Evolutionary conservation across 2,888 invertebrate species (phyloP), one percentile per base, ranked within the genome.

Genomic region (Aradus depressus): DNA sequence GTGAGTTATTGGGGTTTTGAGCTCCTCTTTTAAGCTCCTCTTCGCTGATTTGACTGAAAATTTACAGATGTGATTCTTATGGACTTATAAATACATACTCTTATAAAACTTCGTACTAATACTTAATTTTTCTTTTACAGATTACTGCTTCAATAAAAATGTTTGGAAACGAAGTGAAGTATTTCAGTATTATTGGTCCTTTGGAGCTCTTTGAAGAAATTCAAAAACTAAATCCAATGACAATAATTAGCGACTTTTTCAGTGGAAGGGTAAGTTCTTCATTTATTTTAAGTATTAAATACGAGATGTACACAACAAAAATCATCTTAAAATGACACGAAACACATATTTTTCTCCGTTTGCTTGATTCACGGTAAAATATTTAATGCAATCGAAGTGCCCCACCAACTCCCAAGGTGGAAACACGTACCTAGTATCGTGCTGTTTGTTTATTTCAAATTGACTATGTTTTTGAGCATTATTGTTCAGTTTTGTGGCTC

Each of bases 111-210:
- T 31, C 10, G 22, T 44, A 8, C 8, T 25, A 18, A 63, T 68
- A 45, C 67, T 66, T 50, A 65, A 64, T 42, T 64, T 63, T 35
- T 68, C 66, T 2, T 61, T 68, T 58, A 65, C 68, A 63, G 73
- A 67, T 72, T 52, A 72, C 78, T 26, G 64, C 83, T 43, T 82
- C 81, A 26, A 65, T 84, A 52, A 79, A 82, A 65, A 70, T 93
- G 44, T 92, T 95, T 64, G 96, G 95, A 2, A 93, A 92, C 64
- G 95, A 95, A 66, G 71, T 92, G 55, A 79, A 80, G 48, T 88
- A 82, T 64, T 75, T 75, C 63, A 79, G 78, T 37, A 75, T 82
- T 10, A 79, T 81, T 58, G 86, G 85, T 0, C 74, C 83, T 57
- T 68, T 75, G 0, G 85, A 88, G 65, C 81, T 89, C 18, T 69